Evolutionary conservation across 2,113 vertebrate species (phyloP), one percentile per base, ranked within the genome.

Genomic region (Electrona antarctica): DNA sequence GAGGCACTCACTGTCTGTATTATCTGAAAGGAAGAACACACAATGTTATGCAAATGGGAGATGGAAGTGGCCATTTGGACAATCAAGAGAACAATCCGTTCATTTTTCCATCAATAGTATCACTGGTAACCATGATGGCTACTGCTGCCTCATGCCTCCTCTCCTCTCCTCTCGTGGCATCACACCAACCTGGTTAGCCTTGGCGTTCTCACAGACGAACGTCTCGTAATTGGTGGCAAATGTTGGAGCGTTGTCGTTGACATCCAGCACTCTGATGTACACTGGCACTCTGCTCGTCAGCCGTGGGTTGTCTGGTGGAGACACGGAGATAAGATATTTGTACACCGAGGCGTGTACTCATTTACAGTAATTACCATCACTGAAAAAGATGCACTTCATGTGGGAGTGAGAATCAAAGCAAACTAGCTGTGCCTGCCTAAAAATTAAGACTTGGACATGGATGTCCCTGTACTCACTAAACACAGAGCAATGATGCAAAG

Each of bases 1-100:
- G 95, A 78, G 0, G 95, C 95, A 61, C 95, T 95, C 80, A 96
- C 94, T 81, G 95, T 95, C 89, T 96, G 95, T 81, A 96, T 96
- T 11, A 95, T 92, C 95, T 96, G 67, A 52, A 15, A 59, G 59
- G 6, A 41, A 6, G 5, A 41, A 41, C 33, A 41, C 33, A 41
- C 57, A 59, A 15, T 7, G 33, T 60, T 21, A 41, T 41, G 33
- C 10, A 60, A 60, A 58, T 14, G 56, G 8, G 8, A 8, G 15
- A 58, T 7, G 56, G 10, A 15, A 28, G n/a, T n/a, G 15, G 54
- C n/a, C n/a, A 7, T 14, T 41, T 13, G 54, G 6, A 7, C 15
- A 15, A 56, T 56, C 54, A 15, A 56, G 15, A 15, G 7, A 7
- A 8, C 7, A n/a, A 56, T 58, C 33, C 5, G 33, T 33, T 33